Evolutionary conservation across 1,140 invertebrate genomes (phyloP), one percentile per base, ranked within the genome.

Genomic region (Triops longicaudatus): DNA sequence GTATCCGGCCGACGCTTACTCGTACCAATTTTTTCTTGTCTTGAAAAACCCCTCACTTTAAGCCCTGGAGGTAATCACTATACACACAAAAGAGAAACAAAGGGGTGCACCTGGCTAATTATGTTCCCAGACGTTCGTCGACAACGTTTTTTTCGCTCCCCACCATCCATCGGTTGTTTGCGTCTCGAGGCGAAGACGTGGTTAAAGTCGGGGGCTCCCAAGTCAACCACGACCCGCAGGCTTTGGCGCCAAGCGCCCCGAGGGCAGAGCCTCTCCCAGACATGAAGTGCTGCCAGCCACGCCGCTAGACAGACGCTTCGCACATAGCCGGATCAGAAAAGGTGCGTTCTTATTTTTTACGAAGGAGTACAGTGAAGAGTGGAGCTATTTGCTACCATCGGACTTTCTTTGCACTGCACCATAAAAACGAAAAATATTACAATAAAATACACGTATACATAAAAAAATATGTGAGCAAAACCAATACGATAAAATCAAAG

Each of bases 91-190:
- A 17, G 50, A 22, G 50, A 63, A 63, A 63, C 22, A 22, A 63
- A 63, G 22, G 50, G 50, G 50, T 63, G 50, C 50, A 63, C 50
- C 50, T 63, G 50, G 50, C 50, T 22, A 63, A n/a, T 63, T 63
- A n/a, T 63, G 14, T 63, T 37, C 31, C 31, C 31, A 37, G 31
- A 37, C 50, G 14, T 63, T n/a, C 50, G 50, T 63, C 50, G 14
- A 22, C 50, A 63, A 63, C 10, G 10, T 63, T 63, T 63, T 12
- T 63, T 63, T 63, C n/a, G n/a, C n/a, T n/a, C n/a, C n/a, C n/a
- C n/a, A n/a, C n/a, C n/a, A n/a, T 22, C 17, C 14, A 3, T 5
- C 0, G 14, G 17, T 17, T 63, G 17, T 63, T 63, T 63, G 10
- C 50, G 50, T 63, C n/a, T 63, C 50, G 14, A 63, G 50, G 22